Base-by-base conservation (phyloP, 2,797 vertebrate species). In the Vespertilio murinus region DNA sequence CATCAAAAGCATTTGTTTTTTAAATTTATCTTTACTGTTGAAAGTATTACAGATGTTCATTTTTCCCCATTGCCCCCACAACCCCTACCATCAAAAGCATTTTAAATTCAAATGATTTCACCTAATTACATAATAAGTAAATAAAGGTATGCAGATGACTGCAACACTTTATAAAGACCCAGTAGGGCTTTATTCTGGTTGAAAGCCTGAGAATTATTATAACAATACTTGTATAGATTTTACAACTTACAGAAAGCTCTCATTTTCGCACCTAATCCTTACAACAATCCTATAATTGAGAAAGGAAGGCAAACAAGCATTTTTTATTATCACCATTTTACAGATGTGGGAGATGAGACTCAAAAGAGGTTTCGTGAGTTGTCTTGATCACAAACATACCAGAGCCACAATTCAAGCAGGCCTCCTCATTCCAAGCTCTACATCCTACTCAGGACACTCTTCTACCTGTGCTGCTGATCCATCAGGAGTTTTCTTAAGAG, bases 51-150 rank as follows among this genome's bases (percentile, higher is more conserved):
- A 61, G 59, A 30, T 30, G 28, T 61, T 28, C 13, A 61, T 61
- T 61, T 61, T 30, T 14, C 6, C 28, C 59, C 59, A 61, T 7
- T 61, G 59, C 13, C 28, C 59, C 59, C 2, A 5, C 59, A 61
- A 61, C 28, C 13, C 13, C 59, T 28, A 61, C 23, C 23, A 56
- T 65, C 64, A 35, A 70, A 88, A 91, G 73, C 33, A 65, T 85
- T 91, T 65, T 82, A 94, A 78, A 75, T 73, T 82, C 47, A 78
- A 78, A 73, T 85, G n/a, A 81, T 74, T 88, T 94, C 64, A 91
- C 8, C 56, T 71, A 73, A 67, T 35, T 74, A 82, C 59, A 83
- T 86, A 93, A 65, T 78, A 88, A 90, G 59, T 74, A 78, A 73
- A 67, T 74, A 78, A 83, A 95, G 9, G 65, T 70, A 17, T 64